A percentile compares a stretch with the other conserved stretches of the same genome.
Evolutionary conservation across 2,888 invertebrate species (phyloP).

Genomic region (Pterobdella sp.): DNA sequence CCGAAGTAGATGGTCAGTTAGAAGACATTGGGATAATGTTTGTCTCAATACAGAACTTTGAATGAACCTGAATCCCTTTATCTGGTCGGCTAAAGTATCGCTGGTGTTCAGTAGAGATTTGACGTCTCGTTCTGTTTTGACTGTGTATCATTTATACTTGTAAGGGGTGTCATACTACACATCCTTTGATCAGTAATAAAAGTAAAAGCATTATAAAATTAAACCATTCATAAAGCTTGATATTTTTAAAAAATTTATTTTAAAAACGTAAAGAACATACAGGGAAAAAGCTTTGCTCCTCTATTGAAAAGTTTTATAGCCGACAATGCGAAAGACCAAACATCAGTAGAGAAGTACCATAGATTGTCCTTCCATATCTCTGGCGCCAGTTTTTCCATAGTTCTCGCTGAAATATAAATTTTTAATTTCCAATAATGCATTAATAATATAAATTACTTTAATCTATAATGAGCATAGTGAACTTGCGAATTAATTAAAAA

Average conservation of each 20-base stretch:
- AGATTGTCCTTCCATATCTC: background rate
- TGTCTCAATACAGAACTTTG: background rate
- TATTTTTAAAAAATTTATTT: too few species aligned
- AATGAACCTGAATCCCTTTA: background rate
- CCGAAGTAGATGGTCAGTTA: background rate
- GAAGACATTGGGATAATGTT: background rate
- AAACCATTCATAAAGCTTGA: background rate
- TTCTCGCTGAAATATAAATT: background rate
- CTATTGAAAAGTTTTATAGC: slow-evolving; percentile 6
- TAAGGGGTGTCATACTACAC: too few species aligned
- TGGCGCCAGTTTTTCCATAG: slow-evolving; percentile 13
- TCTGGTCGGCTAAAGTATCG: background rate
- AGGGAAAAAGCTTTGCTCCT: slow-evolving; percentile 12
- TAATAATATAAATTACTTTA: too few species aligned
- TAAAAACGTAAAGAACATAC: too few species aligned
- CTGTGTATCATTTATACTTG: too few species aligned
- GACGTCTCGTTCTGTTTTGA: background rate
- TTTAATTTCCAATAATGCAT: too few species aligned
- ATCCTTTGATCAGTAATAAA: too few species aligned
- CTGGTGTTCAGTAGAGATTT: background rate
- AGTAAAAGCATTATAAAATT: background rate
- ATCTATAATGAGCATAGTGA: too few species aligned
- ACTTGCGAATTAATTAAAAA: too few species aligned
- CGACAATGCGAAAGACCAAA: slow-evolving; percentile 22
- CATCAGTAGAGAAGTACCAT: slow-evolving; percentile 9